Conservation (phyloP, 2,797 vertebrate species). For the Parambassis ranga region DNA sequence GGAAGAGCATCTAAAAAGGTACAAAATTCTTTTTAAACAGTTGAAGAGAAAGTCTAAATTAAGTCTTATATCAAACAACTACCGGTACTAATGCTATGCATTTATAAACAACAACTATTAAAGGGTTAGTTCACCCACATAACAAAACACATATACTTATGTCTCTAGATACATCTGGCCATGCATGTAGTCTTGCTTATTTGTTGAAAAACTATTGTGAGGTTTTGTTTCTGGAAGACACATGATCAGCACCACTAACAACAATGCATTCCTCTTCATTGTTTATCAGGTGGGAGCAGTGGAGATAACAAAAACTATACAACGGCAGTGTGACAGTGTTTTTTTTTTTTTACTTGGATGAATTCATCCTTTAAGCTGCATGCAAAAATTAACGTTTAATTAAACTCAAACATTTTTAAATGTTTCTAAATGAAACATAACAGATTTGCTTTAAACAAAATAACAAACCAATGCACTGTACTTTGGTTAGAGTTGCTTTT, state of each 20-base stretch:
- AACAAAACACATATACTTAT: not conserved
- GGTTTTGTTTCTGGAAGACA: constrained; percentile 31
- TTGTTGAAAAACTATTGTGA: not conserved
- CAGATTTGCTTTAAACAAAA: constrained; percentile 12
- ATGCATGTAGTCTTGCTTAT: not conserved
- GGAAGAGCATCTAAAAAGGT: constrained; percentile 17
- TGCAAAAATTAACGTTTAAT: constrained; percentile 67
- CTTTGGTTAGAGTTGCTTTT: constrained; percentile 29
- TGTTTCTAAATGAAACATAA: constrained; percentile 64
- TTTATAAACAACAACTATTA: constrained; percentile 8
- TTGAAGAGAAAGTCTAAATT: constrained; percentile 11
- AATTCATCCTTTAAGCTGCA: constrained; percentile 22
- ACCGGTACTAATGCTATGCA: not conserved
- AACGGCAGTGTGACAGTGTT: not conserved
- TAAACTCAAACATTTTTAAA: constrained; percentile 62
- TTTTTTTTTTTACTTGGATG: not conserved
- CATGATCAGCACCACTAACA: not conserved
- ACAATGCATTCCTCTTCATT: not conserved
- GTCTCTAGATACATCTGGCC: not conserved
- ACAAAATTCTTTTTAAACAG: constrained; percentile 26
- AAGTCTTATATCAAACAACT: constrained; percentile 5
- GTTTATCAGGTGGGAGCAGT: not conserved
- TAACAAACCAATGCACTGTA: constrained; percentile 14
- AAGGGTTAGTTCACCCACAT: constrained; percentile 8
- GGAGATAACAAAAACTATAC: constrained; percentile 1